A percentile compares a stretch with the other conserved stretches of the same genome.
These are phyloP conservation scores for Falco cherrug DNA, from an alignment of 2,797 vertebrate species.

Conservation along the genomic window DNA sequence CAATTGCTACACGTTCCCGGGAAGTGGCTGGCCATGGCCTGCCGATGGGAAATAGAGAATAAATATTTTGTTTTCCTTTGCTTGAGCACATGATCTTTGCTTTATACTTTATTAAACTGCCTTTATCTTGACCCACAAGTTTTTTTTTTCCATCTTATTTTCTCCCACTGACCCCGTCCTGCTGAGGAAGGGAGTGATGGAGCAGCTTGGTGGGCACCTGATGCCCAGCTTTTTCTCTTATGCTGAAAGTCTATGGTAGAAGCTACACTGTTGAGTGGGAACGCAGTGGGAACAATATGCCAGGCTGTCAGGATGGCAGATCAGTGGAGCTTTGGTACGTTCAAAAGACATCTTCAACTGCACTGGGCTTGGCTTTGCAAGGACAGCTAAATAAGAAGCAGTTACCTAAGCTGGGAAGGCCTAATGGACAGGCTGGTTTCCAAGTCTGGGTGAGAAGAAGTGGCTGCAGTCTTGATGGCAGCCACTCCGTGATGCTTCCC, in stretches of 20 bases:
- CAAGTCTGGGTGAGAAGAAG: background rate
- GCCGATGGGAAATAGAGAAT: background rate
- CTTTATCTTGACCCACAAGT: background rate
- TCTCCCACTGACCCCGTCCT: too few species aligned
- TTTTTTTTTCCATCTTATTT: background rate
- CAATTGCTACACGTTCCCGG: fast-evolving
- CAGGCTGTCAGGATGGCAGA: background rate
- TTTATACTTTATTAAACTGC: background rate
- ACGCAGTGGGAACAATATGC: background rate
- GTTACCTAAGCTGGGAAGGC: background rate
- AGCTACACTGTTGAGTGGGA: background rate
- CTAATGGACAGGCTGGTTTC: background rate
- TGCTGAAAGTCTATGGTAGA: background rate
- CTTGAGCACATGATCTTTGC: background rate
- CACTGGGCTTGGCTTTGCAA: background rate
- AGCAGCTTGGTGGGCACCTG: fast-evolving
- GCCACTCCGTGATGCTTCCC: background rate
- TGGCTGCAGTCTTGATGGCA: background rate
- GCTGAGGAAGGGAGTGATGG: background rate
- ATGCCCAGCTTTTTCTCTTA: background rate
- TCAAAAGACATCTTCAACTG: background rate
- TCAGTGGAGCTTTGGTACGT: background rate
- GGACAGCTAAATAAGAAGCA: background rate
- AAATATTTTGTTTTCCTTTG: background rate
- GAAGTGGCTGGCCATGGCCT: background rate